These are phyloP conservation scores for Stenurella melanura DNA, from an alignment of 2,888 invertebrate genomes.

Conservation along the genomic window DNA sequence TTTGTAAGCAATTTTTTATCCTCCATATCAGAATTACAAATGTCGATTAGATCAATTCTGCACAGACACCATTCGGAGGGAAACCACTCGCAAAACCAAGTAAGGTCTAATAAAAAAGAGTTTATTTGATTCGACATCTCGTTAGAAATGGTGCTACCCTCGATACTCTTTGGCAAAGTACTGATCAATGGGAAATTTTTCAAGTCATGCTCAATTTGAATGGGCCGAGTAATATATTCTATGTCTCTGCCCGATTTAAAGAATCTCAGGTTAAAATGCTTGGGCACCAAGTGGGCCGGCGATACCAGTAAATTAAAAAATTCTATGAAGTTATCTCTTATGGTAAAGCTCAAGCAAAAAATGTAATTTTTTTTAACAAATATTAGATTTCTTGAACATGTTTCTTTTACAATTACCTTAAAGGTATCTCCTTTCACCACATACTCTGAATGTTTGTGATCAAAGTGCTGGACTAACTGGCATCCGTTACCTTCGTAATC, in stretches of 20 bases:
- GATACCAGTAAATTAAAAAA: neutral
- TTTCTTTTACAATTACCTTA: neutral
- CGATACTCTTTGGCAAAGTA: neutral
- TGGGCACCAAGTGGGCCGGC: neutral
- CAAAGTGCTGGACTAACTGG: neutral
- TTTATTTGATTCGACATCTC: too few species aligned
- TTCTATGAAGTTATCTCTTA: neutral
- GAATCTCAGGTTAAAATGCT: neutral
- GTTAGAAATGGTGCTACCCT: neutral
- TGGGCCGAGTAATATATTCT: neutral
- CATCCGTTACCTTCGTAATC: neutral
- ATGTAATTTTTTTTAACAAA: neutral
- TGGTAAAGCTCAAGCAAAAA: neutral
- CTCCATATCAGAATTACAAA: neutral
- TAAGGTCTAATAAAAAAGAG: neutral
- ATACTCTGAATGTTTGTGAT: neutral
- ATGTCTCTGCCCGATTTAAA: neutral
- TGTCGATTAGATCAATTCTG: neutral
- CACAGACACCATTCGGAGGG: neutral
- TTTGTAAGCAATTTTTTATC: neutral
- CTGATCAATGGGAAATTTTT: neutral
- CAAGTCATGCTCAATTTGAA: neutral
- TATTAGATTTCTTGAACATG: neutral
- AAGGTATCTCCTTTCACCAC: neutral
- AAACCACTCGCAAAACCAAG: neutral